A percentile compares a stretch with the other conserved stretches of the same genome.
Evolutionary conservation across 2,113 vertebrate species (phyloP).

Genomic region (Hippolais icterina): DNA sequence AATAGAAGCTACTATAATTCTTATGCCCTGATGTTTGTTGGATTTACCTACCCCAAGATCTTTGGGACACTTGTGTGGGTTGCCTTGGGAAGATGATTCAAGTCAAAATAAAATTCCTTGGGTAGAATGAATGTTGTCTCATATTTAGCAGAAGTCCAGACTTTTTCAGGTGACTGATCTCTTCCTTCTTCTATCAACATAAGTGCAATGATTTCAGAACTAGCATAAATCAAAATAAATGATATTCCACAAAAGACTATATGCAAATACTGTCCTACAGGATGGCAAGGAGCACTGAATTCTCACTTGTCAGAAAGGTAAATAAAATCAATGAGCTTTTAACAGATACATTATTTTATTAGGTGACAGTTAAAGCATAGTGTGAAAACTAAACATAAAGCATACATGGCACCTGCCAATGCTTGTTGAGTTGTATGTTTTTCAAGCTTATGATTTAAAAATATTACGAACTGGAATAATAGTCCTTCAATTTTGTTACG

Average conservation of each 20-base stretch:
- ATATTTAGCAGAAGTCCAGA: not conserved
- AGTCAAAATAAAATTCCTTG: not conserved
- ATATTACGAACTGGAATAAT: not conserved
- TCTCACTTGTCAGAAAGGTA: conserved; percentile 9
- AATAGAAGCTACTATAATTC: not conserved
- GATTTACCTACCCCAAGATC: not conserved
- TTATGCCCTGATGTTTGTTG: not conserved
- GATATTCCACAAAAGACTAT: not conserved
- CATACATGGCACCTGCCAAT: not conserved
- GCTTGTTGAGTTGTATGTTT: not conserved
- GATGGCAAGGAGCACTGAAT: not conserved
- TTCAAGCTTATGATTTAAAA: not conserved
- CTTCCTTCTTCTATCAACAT: not conserved
- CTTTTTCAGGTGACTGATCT: not conserved
- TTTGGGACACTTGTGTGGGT: not conserved
- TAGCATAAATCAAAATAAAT: conserved; percentile 6
- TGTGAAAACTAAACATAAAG: conserved; percentile 49
- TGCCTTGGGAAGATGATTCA: not conserved
- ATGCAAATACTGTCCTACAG: not conserved
- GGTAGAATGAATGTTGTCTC: not conserved
- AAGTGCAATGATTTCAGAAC: not conserved
- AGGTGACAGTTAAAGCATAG: conserved; percentile 18
- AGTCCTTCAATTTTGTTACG: not conserved
- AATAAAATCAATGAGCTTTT: conserved; percentile 38
- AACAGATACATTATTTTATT: conserved; percentile 38